Conservation (phyloP, 2,113 vertebrate genomes). For the Brienomyrus longianalis region DNA sequence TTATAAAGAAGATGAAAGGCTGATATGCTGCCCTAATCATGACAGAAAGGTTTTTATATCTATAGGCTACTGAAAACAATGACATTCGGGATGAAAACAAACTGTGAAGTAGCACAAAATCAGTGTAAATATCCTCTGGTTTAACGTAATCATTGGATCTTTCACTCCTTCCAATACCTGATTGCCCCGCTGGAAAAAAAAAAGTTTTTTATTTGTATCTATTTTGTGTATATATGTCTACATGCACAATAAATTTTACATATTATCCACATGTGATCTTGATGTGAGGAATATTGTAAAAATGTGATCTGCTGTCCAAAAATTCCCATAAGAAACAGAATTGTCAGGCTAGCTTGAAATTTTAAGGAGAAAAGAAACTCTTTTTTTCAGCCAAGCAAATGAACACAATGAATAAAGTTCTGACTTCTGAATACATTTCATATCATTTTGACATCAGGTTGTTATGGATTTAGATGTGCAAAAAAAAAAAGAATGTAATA, state of each 20-base stretch:
- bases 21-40: neutral
- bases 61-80: neutral
- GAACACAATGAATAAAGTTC: neutral
- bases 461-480: neutral
- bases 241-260: neutral
- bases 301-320: neutral
- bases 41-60: neutral
- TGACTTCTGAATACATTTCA: neutral
- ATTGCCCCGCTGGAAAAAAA: neutral
- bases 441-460: neutral
- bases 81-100: neutral
- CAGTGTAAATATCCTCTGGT: neutral
- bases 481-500: neutral
- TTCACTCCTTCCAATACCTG: neutral
- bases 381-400: neutral
- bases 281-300: neutral
- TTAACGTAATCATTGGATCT: neutral
- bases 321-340: neutral
- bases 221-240: neutral
- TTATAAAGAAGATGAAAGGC: neutral
- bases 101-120: neutral
- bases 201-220: neutral
- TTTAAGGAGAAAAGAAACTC: neutral
- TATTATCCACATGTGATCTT: neutral
- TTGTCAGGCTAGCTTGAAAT: neutral